Base-by-base conservation (phyloP, 2,113 vertebrate genomes). In the Eupsittula cactorum region DNA sequence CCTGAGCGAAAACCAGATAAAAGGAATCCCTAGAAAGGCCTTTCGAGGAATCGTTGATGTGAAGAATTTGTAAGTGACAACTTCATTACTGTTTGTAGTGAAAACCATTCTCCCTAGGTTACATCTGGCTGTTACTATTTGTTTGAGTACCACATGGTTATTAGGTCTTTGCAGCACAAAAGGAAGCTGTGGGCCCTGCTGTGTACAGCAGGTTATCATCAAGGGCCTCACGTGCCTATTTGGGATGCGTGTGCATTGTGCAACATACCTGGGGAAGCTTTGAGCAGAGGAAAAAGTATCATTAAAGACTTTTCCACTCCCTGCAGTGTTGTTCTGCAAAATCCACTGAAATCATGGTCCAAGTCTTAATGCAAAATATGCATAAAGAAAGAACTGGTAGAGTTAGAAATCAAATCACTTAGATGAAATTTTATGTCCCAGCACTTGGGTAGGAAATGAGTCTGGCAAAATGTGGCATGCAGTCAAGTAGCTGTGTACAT, bases 1-100 rank as follows among this genome's bases (percentile, higher is more conserved):
- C 97, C 98, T 99, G 91, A 99, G 99, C 23, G 99, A 99, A 97
- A 99, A 99, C 98, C 99, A 99, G 98, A 99, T 99, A 79, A 99
- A 99, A 98, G 98, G 99, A n/a, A 98, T 99, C 96, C 99, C 99
- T 16, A 98, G 99, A 95, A 99, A 99, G 97, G 99, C 99, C 64
- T 99, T 99, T 98, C 98, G 99, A 55, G 99, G 99, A 97, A 99
- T 99, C 97, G 98, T 99, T 64, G 98, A 98, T 35, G 99, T 99
- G 95, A 99, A 99, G 97, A 99, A 99, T 98, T 98, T 99, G 99
- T 99, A 98, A 99, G 99, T 98, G 85, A 68, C n/a, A 17, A 87
- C 92, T 97, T 74, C 62, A 28, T 95, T 92, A 71, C 64, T 95
- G 39, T 64, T 73, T 86, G 77, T 63, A 46, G 44, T 91, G 64